Evolutionary conservation across 2,888 invertebrate genomes (phyloP).

Genomic region (Koerneria pararmatus): DNA sequence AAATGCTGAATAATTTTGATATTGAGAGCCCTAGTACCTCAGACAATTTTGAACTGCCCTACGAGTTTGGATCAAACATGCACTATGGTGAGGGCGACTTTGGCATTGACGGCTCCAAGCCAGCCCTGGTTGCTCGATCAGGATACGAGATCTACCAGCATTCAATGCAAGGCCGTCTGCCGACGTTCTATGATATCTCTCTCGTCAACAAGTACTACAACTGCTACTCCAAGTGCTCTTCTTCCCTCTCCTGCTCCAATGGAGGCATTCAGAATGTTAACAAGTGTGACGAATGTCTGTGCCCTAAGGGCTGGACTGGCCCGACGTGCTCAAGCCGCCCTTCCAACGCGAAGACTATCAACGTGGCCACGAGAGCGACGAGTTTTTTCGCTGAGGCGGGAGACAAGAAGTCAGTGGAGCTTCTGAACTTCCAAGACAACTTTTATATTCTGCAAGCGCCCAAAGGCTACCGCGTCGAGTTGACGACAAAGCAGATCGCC

Average conservation of each 20-base stretch:
- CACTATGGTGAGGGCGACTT: conserved; percentile 15
- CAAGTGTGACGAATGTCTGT: neutral
- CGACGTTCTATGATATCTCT: conserved; percentile 16
- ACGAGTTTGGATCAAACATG: conserved; percentile 16
- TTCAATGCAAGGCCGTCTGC: conserved; percentile 14
- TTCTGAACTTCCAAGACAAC: too few species aligned
- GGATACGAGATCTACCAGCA: conserved; percentile 19
- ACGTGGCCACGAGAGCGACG: too few species aligned
- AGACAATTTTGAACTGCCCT: conserved; percentile 2
- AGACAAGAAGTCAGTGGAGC: too few species aligned
- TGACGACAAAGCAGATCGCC: conserved; percentile 11
- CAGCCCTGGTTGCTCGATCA: conserved; percentile 11
- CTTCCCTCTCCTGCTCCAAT: conserved; percentile 5
- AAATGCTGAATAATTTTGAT: conserved; percentile 13
- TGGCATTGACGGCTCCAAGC: neutral
- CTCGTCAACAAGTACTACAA: conserved; percentile 18
- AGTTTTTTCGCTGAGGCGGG: too few species aligned
- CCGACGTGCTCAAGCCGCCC: too few species aligned
- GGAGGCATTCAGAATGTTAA: conserved; percentile 7
- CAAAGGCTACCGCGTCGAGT: neutral
- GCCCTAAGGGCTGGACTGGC: conserved; percentile 12
- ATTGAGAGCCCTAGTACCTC: neutral
- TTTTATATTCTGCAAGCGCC: too few species aligned
- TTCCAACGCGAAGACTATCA: too few species aligned
- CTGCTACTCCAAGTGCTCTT: conserved; percentile 1